Percentiles rank a stretch among this genome's conserved stretches.
Conservation (phyloP, 2,797 vertebrate species). For the Nothura maculosa region DNA sequence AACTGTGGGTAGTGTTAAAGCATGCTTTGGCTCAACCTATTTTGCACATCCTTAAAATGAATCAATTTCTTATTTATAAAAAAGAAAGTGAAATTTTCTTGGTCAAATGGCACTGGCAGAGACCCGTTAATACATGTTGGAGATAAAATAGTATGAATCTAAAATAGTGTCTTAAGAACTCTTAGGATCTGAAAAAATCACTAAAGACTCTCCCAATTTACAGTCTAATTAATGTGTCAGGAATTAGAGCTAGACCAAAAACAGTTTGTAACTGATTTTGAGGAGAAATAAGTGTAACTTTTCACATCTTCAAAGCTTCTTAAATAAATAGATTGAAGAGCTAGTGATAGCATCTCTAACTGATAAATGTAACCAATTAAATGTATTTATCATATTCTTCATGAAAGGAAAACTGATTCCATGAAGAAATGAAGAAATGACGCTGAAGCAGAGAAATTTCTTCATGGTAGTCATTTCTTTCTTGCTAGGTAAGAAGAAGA, state of each 20-base stretch:
- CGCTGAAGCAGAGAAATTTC: background rate
- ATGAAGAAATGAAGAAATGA: background rate
- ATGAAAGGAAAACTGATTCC: background rate
- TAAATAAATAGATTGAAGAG: background rate
- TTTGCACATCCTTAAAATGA: background rate
- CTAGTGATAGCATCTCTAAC: background rate
- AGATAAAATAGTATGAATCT: background rate
- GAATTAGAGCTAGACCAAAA: constrained; percentile 44
- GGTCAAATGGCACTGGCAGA: background rate
- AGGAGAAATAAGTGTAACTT: constrained; percentile 51
- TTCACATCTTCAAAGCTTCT: background rate
- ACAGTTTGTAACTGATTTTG: constrained; percentile 34
- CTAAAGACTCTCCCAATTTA: constrained; percentile 33
- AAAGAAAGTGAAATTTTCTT: background rate
- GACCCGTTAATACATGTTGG: background rate
- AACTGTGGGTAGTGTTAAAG: background rate
- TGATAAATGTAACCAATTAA: background rate
- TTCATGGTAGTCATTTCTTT: background rate
- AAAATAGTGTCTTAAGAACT: background rate
- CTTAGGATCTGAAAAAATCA: background rate
- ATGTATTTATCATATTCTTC: background rate
- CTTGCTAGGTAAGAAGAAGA: background rate
- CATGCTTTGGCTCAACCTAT: background rate
- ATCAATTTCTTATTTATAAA: background rate
- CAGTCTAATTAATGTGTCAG: constrained; percentile 62